Evolutionary conservation across 1,140 invertebrate genomes (phyloP).

Genomic region (Drosophila malerkotliana): DNA sequence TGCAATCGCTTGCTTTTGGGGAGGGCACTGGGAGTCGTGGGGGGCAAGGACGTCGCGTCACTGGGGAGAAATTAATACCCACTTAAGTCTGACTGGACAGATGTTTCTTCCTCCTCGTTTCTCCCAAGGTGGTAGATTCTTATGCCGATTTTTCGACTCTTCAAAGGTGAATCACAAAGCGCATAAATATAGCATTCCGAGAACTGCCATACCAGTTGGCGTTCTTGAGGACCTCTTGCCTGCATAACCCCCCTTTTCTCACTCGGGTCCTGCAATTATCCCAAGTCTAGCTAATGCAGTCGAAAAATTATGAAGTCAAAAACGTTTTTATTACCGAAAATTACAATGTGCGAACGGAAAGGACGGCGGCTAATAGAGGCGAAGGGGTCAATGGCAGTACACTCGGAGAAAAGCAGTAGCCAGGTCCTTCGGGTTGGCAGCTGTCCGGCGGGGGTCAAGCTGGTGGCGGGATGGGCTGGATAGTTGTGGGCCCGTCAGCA

Average conservation of each 20-base stretch:
- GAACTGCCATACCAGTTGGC: slow-evolving; percentile 4
- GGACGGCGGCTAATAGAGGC: slow-evolving; percentile 40
- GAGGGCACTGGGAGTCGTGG: background rate
- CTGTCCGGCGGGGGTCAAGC: slow-evolving; percentile 34
- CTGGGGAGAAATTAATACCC: slow-evolving; percentile 79
- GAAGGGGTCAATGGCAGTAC: slow-evolving; percentile 37
- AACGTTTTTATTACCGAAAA: slow-evolving; percentile 79
- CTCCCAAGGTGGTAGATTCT: background rate
- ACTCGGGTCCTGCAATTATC: slow-evolving; percentile 56
- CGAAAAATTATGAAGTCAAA: slow-evolving; percentile 70
- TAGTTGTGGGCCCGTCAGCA: slow-evolving; percentile 66
- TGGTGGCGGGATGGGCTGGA: slow-evolving; percentile 27
- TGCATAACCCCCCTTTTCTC: background rate
- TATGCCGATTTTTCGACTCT: slow-evolving; percentile 22
- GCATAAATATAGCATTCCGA: slow-evolving; percentile 55
- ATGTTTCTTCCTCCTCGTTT: slow-evolving; percentile 22
- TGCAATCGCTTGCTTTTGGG: slow-evolving; percentile 52
- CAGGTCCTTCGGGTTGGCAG: slow-evolving; percentile 12
- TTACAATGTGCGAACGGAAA: slow-evolving; percentile 72
- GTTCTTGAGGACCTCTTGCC: background rate
- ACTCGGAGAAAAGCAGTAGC: slow-evolving; percentile 8
- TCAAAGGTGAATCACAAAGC: slow-evolving; percentile 67
- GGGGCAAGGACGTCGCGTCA: slow-evolving; percentile 40
- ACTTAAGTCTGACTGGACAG: slow-evolving; percentile 80
- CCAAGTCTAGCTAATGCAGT: slow-evolving; percentile 14